Evolutionary conservation across 2,888 invertebrate species (phyloP), one percentile per base, ranked within the genome.

Genomic region (Doris montereyensis): DNA sequence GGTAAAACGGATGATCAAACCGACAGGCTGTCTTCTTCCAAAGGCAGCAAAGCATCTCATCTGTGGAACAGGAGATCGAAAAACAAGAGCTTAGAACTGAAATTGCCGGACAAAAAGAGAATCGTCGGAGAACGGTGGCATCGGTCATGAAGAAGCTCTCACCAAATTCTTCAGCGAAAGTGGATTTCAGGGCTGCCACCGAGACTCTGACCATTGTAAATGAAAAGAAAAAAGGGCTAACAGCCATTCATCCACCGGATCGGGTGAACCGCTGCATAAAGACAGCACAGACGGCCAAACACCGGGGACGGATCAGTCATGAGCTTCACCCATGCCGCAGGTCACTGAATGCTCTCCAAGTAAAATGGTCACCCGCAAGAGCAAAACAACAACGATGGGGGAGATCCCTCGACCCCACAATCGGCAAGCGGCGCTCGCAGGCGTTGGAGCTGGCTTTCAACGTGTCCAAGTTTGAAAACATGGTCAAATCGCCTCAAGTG

Each of bases 371-470:
- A 68, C 17, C 65, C 21, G 21, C 41, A 58, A 17, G 81, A 81
- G 26, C 70, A 65, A 8, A 81, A 79, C 60, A 81, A 80, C 34
- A 78, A 72, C 21, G 60, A 72, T n/a, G 52, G n/a, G 8, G 77
- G 81, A 74, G 35, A 41, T 1, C 13, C 30, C 2, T 30, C 52
- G 1, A 67, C 13, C 24, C 65, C 24, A 0, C 34, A 21, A 3
- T 21, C 32, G 1, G 21, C 68, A 26, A 71, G 24, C 60, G 60
- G 71, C 3, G 79, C 79, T 8, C 76, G 85, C n/a, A 78, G 83
- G 60, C 83, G 86, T 52, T 88, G 88, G 88, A 84, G 76, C 83
- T 87, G 84, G 85, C 87, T 74, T 83, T 87, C 26, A 86, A 88
- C 77, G 87, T 87, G 0, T 82, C 86, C 81, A 88, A 88, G 80